A percentile compares a stretch with the other conserved stretches of the same genome.
phyloP scores from a whole-genome alignment of 1,140 invertebrate species.

The Pseudachorutes palmiensis region DNA sequence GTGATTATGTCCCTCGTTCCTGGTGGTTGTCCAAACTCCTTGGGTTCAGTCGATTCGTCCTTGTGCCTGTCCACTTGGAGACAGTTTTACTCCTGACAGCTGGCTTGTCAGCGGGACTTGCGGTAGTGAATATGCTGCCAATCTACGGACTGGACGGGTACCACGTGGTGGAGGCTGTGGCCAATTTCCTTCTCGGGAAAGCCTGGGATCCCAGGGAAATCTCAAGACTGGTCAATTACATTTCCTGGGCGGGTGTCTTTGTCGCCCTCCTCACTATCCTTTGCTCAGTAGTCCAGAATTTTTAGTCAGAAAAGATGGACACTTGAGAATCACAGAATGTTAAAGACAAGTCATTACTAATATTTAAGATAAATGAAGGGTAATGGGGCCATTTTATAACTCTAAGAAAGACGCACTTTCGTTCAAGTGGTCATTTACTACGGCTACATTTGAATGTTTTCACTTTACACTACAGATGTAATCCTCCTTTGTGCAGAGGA shows the following conservation, averaged over 20 bases:
- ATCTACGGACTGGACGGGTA: slow-evolving; percentile 38
- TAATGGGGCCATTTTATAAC: not conserved
- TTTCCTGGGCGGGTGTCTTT: slow-evolving; percentile 32
- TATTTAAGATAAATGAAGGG: not conserved
- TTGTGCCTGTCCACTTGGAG: slow-evolving; percentile 32
- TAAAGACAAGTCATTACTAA: not conserved
- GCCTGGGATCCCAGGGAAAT: slow-evolving; percentile 30
- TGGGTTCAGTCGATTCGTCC: slow-evolving; percentile 27
- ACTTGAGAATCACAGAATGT: not conserved
- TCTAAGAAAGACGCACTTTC: too few species aligned
- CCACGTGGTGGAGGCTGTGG: slow-evolving; percentile 31
- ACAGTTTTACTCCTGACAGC: slow-evolving; percentile 36
- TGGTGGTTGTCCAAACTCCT: slow-evolving; percentile 31
- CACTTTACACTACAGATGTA: too few species aligned
- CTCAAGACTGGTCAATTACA: slow-evolving; percentile 32
- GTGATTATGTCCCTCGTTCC: slow-evolving; percentile 31
- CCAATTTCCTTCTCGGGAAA: slow-evolving; percentile 25
- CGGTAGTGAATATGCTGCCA: slow-evolving; percentile 38
- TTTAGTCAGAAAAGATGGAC: slow-evolving; percentile 21
- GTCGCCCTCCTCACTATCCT: slow-evolving; percentile 33
- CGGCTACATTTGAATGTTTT: too few species aligned
- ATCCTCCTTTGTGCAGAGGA: too few species aligned
- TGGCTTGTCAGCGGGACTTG: slow-evolving; percentile 35
- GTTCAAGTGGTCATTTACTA: too few species aligned
- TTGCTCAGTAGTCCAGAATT: slow-evolving; percentile 32